Evolutionary conservation across 2,888 invertebrate species (phyloP), one percentile per base, ranked within the genome.

Genomic region (Noctua comes): DNA sequence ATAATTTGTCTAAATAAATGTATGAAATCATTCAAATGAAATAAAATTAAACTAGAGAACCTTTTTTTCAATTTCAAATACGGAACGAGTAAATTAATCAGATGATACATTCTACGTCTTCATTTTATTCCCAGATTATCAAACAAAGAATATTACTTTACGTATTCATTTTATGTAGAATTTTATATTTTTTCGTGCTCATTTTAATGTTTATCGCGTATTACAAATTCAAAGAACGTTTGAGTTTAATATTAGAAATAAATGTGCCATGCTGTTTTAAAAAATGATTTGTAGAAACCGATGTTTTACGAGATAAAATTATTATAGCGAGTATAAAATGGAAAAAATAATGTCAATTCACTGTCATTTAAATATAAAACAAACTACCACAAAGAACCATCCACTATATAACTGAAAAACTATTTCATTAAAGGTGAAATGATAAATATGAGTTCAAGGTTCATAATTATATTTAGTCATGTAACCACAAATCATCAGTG

Each of bases 401-500:
- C 24, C 13, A 57, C 24, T 31, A 57, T 40, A 24, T 46, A 27
- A 59, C 4, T 72, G 16, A 31, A 54, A 73, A 54, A 11, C 5
- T 10, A 16, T 65, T 57, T 75, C 1, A 57, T 66, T 75, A 59
- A 36, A 62, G 43, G 24, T 31, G 48, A 36, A 64, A 54, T 68
- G 24, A n/a, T 76, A 54, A 57, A 76, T n/a, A 54, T 48, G 8
- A 62, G 27, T 51, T 7, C 21, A 51, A 54, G 51, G 8, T 24
- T 54, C 24, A 54, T 51, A 21, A 8, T 1, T 8, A 7, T 51
- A 51, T 51, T 54, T 59, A 68, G 40, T 40, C 68, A 59, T 51
- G 36, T 54, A 13, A 16, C 27, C 31, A 70, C 43, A 68, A 57
- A 71, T 79, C 62, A 72, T 79, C 5, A 57, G 40, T 83, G 77